Base-by-base conservation (phyloP, 2,113 vertebrate genomes). In the Steatornis caripensis region DNA sequence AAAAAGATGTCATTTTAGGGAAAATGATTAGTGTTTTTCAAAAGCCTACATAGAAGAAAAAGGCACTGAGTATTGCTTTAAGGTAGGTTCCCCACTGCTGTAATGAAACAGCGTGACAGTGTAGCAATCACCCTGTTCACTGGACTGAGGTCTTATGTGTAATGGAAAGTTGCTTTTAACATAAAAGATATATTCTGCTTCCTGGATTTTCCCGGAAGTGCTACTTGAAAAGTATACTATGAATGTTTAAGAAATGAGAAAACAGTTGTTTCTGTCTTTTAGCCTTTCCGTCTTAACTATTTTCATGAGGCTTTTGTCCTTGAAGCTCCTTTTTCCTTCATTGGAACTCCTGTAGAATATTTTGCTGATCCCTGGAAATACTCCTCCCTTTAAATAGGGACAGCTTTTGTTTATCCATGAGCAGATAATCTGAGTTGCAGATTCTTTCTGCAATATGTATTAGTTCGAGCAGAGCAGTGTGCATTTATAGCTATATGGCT, bases 401-500 rank as follows among this genome's bases (percentile, higher is more conserved):
- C 27, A n/a, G 6, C 8, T 71, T 83, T 45, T 83, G 3, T 69
- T 86, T 70, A 24, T 53, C 32, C 6, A 4, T 17, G 9, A 55
- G 26, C 23, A 66, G 26, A 30, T n/a, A 51, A 57, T 55, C 29
- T 41, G 60, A 53, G 24, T 26, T 78, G 37, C 34, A 80, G 77
- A 18, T 88, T 43, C 26, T 68, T 83, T 88, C 16, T 93, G 57
- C 20, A 69, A 0, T 12, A 7, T 2, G 2, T 51, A 29, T 69
- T 53, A 7, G 15, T 66, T 83, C 2, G 24, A 48, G 41, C 66
- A 85, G 69, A 64, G 39, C 37, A 18, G 10, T 26, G 45, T 41
- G 5, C 1, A 0, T 11, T 0, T 13, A 34, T 26, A 29, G 10
- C 49, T 86, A 4, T 61, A 11, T 3, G 10, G 36, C 39, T 85